Evolutionary conservation across 2,888 invertebrate genomes (phyloP), one percentile per base, ranked within the genome.

Genomic region (Chrysotoxum bicinctum): DNA sequence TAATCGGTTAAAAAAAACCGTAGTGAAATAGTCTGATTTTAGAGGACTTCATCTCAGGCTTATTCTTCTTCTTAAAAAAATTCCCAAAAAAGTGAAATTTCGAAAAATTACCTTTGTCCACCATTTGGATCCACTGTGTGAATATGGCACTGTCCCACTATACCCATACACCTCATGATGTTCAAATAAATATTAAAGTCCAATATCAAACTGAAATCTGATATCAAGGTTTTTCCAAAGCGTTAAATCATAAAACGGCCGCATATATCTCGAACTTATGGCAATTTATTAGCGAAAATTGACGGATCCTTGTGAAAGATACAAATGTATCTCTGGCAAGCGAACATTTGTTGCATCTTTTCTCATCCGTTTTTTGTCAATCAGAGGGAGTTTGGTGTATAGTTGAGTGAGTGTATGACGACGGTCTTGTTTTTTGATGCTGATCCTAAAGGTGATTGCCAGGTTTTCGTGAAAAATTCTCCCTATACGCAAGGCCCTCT

Each of bases 261-360:
- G 62, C 81, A 85, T 85, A 85, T 85, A 85, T 85, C 81, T 37
- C 72, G 43, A 81, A 68, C 76, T 76, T 85, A 76, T 81, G 85
- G 81, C 81, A 80, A 85, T 85, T 85, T 85, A 85, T 85, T 85
- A 81, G 81, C 68, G 50, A 85, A 73, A 81, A 85, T 81, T 85
- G 85, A 85, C 81, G 76, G 85, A 81, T 85, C 76, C 85, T 69
- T 81, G 85, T 77, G 81, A 73, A 73, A 76, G 72, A 66, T 66
- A 56, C 32, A 54, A 54, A 54, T 12, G 35, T 14, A 50, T 14
- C 7, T 50, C 19, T 56, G 1, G 30, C n/a, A 56, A 35, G 12
- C 12, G 12, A 56, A 56, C 7, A 56, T 64, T 32, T 12, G 26
- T 19, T 50, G n/a, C 30, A 40, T 19, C 8, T 64, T 58, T 32